Percentiles rank a stretch among this genome's conserved stretches.
Evolutionary conservation across 1,140 invertebrate species (phyloP).

Genomic region (Vollenhovia emeryi): DNA sequence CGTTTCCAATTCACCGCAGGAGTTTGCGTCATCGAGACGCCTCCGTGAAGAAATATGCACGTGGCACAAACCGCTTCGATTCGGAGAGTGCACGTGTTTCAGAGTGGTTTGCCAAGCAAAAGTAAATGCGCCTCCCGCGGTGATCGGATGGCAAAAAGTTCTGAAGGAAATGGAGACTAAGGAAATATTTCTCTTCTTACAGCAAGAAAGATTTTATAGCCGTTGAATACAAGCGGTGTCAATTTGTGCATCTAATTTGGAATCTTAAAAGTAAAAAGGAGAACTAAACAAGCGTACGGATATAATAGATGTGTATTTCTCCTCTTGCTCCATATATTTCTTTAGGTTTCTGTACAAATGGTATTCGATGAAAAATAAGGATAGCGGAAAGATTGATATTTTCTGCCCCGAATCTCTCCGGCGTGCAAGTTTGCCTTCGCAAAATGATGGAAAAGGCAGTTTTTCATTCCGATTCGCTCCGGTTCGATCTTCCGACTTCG

Average conservation of each 20-base stretch:
- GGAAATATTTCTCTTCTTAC: background rate
- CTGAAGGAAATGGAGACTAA: background rate
- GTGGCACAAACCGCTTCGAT: background rate
- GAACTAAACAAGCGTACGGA: too few relatives aligned
- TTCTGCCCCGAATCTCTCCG: conserved; percentile 2
- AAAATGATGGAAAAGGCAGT: conserved; percentile 10
- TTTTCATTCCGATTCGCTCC: background rate
- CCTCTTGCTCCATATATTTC: background rate
- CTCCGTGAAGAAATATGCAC: background rate
- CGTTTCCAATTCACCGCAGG: background rate
- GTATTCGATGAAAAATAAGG: background rate
- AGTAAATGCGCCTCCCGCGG: background rate
- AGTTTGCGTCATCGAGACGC: background rate
- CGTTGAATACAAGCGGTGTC: too few relatives aligned
- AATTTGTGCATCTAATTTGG: background rate
- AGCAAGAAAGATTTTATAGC: background rate
- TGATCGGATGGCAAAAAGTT: background rate
- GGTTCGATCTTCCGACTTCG: background rate
- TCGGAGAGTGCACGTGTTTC: background rate
- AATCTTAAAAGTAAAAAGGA: background rate
- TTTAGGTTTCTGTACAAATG: background rate
- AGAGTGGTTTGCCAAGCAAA: background rate
- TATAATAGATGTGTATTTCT: background rate
- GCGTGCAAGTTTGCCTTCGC: background rate
- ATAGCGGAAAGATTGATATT: background rate